Evolutionary conservation across 2,888 invertebrate species (phyloP).

Genomic region (Adelphocoris suturalis): DNA sequence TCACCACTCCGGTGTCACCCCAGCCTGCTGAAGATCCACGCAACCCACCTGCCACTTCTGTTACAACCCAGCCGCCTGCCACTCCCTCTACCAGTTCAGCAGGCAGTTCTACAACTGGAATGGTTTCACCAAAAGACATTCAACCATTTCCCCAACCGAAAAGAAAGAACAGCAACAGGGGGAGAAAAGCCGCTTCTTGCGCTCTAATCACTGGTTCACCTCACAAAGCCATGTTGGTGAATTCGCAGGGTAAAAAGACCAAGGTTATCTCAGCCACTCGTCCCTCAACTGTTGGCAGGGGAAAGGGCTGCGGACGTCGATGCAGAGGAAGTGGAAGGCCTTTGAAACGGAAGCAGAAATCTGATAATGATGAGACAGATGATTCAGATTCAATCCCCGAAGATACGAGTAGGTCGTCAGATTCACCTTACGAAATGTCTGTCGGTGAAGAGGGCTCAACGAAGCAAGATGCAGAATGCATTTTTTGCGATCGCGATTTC

Average conservation of each 20-base stretch:
- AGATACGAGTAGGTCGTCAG: slow-evolving; percentile 14
- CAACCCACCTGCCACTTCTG: too few relatives aligned
- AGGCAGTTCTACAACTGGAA: slow-evolving; percentile 8
- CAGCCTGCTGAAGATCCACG: slow-evolving; percentile 5
- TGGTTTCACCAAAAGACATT: too few relatives aligned
- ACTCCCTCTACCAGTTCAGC: slow-evolving; percentile 7
- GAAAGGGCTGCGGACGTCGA: slow-evolving; percentile 2
- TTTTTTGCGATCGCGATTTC: slow-evolving; percentile 1
- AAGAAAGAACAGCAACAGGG: too few relatives aligned
- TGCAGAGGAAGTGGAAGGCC: background rate
- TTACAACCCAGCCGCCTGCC: background rate
- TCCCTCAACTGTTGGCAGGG: background rate
- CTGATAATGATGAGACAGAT: background rate
- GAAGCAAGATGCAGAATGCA: slow-evolving; percentile 2
- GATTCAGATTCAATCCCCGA: background rate
- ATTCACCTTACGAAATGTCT: slow-evolving; percentile 8
- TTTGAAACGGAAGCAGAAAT: too few relatives aligned
- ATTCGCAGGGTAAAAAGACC: background rate
- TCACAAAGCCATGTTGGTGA: too few relatives aligned
- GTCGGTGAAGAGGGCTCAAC: slow-evolving; percentile 8
- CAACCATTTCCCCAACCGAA: too few relatives aligned
- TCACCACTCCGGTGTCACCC: too few relatives aligned
- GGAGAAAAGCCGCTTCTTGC: too few relatives aligned
- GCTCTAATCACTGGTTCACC: too few relatives aligned
- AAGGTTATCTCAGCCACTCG: background rate